Conservation (phyloP, 1,140 invertebrate species). For the Drosophila kanapiae region DNA sequence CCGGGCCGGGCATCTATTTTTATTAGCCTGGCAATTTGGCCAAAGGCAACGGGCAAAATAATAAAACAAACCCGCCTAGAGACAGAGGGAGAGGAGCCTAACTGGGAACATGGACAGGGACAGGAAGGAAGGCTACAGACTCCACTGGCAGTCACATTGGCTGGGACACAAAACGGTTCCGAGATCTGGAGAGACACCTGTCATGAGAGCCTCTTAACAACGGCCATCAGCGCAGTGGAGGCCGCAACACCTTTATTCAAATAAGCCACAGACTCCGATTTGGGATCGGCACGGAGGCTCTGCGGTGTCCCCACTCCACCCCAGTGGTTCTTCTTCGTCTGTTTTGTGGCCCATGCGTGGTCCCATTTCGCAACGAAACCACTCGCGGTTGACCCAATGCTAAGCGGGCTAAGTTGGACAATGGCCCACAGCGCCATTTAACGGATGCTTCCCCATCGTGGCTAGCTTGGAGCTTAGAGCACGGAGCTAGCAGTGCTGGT, state of each 20-base stretch:
- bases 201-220: conserved; percentile 55
- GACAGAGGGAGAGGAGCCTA: background rate
- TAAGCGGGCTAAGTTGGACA: conserved; percentile 80
- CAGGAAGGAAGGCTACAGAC: conserved; percentile 10
- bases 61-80: conserved; percentile 27
- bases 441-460: conserved; percentile 59
- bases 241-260: conserved; percentile 69
- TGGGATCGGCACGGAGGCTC: conserved; percentile 30
- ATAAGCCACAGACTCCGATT: conserved; percentile 60
- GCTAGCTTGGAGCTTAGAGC: background rate
- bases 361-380: conserved; percentile 68
- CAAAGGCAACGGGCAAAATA: conserved; percentile 48
- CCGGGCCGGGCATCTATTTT: conserved; percentile 41
- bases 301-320: conserved; percentile 16
- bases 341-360: conserved; percentile 58
- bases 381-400: conserved; percentile 73
- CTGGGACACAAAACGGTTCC: conserved; percentile 45
- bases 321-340: conserved; percentile 19
- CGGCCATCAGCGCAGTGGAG: conserved; percentile 43
- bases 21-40: conserved; percentile 54
- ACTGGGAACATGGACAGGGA: background rate
- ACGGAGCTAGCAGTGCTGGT: conserved; percentile 14
- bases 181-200: conserved; percentile 46
- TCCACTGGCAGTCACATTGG: conserved; percentile 23
- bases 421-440: conserved; percentile 80